A percentile compares a stretch with the other conserved stretches of the same genome.
Evolutionary conservation across 2,113 vertebrate genomes (phyloP).

Genomic region (Anoplopoma fimbria): DNA sequence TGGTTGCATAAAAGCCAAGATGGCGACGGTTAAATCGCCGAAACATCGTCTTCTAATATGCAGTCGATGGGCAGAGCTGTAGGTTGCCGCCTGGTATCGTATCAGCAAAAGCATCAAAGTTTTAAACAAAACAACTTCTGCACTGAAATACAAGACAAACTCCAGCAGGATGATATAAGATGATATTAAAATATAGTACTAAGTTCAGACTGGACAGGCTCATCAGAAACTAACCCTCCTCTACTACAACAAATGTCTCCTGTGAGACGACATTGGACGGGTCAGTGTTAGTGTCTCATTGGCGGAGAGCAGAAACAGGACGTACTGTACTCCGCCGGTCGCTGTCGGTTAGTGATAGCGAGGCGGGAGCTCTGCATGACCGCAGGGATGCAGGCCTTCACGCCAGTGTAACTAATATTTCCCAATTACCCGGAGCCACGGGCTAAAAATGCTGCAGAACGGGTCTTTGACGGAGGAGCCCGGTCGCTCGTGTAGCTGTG

Average conservation of each 20-base stretch:
- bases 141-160: too few species aligned
- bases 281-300: too few species aligned
- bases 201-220: background rate
- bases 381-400: slow-evolving; percentile 36
- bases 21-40: too few species aligned
- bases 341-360: too few species aligned
- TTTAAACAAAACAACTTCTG: too few species aligned
- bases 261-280: background rate
- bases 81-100: too few species aligned
- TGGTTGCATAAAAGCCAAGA: too few species aligned
- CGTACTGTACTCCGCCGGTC: slow-evolving; percentile 4
- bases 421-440: slow-evolving; percentile 63
- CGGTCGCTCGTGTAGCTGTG: slow-evolving; percentile 26
- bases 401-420: slow-evolving; percentile 61
- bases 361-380: too few species aligned
- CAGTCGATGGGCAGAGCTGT: too few species aligned
- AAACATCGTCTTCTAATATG: too few species aligned
- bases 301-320: slow-evolving; percentile 24
- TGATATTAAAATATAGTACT: background rate
- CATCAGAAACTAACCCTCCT: background rate
- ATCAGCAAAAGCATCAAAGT: too few species aligned
- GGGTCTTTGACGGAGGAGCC: slow-evolving; percentile 22
- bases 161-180: background rate
- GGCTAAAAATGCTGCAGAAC: slow-evolving; percentile 37
- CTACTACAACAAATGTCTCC: too few species aligned